These are phyloP conservation scores for Strigamia maritima DNA, from an alignment of 2,888 invertebrate genomes.

Conservation along the genomic window DNA sequence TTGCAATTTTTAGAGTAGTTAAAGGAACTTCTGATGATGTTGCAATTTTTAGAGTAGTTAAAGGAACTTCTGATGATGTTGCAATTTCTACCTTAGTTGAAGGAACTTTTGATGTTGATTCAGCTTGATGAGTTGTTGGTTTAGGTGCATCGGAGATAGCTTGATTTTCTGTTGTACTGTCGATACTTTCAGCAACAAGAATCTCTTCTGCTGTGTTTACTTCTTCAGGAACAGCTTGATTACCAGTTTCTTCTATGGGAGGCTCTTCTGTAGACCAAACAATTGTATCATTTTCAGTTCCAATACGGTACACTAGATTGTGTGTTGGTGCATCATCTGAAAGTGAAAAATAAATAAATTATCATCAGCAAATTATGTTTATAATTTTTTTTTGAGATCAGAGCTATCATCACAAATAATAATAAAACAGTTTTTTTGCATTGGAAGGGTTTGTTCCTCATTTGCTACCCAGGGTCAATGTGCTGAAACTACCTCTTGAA, in stretches of 20 bases:
- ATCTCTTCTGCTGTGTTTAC: background rate
- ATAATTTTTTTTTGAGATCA: too few relatives aligned
- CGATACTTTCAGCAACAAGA: background rate
- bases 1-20: background rate
- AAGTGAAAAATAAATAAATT: background rate
- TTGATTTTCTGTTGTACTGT: background rate
- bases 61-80: background rate
- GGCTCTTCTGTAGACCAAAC: slow-evolving; percentile 21
- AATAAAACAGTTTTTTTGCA: background rate
- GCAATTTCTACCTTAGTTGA: background rate
- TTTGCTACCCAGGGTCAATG: background rate
- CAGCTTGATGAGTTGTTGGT: background rate
- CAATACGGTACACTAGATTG: slow-evolving; percentile 5
- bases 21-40: background rate
- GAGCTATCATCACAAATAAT: too few relatives aligned
- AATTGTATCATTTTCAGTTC: slow-evolving; percentile 18
- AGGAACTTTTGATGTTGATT: slow-evolving; percentile 6
- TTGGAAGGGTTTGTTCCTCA: background rate
- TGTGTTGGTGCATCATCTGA: background rate
- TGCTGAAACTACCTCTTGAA: background rate
- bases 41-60: background rate
- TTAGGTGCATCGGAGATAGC: background rate
- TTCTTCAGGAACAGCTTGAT: background rate
- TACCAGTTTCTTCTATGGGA: background rate
- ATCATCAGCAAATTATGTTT: too few relatives aligned